phyloP scores from a whole-genome alignment of 2,888 invertebrate species.

The Allygus modestus region DNA sequence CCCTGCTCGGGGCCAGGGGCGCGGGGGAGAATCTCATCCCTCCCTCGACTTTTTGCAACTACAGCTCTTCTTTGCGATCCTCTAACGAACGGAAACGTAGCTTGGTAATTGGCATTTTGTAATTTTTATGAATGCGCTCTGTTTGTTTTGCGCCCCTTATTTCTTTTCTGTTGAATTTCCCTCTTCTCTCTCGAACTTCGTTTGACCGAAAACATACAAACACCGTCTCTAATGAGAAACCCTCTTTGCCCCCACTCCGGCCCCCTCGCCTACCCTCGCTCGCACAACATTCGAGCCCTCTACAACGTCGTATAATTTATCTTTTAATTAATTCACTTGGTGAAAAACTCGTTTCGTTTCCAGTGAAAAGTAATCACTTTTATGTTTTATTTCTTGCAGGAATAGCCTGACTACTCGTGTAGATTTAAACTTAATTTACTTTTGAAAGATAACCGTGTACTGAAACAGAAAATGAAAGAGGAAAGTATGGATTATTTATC shows the following conservation, averaged over 20 bases:
- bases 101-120: constrained; percentile 56
- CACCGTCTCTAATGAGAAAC: constrained; percentile 53
- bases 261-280: not conserved
- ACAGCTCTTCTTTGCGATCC: constrained; percentile 44
- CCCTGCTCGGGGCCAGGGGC: not conserved
- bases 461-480: constrained; percentile 6
- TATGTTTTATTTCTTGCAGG: constrained; percentile 59
- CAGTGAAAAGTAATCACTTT: constrained; percentile 58
- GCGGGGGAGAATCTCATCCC: not conserved
- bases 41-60: constrained; percentile 47
- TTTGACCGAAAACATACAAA: constrained; percentile 52
- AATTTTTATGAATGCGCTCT: constrained; percentile 50
- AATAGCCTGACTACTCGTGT: not conserved
- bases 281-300: constrained; percentile 42
- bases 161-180: constrained; percentile 51
- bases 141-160: constrained; percentile 51
- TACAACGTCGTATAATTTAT: constrained; percentile 58
- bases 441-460: constrained; percentile 38
- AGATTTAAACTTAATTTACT: constrained; percentile 54
- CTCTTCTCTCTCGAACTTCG: constrained; percentile 45
- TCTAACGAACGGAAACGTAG: constrained; percentile 46
- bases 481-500: no score
- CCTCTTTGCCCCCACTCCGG: constrained; percentile 16
- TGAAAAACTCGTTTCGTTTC: constrained; percentile 52
- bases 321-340: constrained; percentile 60